Evolutionary conservation across 2,113 vertebrate species (phyloP), one percentile per base, ranked within the genome.

Genomic region (Passer domesticus): DNA sequence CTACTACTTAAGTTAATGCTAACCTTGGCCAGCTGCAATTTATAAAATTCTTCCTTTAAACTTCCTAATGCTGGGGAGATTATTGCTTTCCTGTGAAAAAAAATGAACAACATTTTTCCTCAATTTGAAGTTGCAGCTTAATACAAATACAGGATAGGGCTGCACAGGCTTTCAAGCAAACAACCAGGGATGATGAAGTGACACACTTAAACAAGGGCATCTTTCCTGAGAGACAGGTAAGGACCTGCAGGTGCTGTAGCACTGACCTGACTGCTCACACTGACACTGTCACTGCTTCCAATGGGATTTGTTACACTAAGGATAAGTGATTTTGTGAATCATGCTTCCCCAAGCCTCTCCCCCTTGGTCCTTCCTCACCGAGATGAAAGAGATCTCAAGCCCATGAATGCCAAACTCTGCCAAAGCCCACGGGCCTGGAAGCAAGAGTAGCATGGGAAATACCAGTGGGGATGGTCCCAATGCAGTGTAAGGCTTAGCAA

Each of bases 181-280:
- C 22, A 58, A 35, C 2, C 16, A 55, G 35, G 22, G 35, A n/a
- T 25, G 66, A 87, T 23, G 23, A 89, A 60, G 18, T 10, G 31
- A 33, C 22, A 63, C 47, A 43, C 8, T 64, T 82, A 37, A 88
- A 70, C 5, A 41, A 33, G 24, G 18, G 7, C 20, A 82, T 39
- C 22, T 82, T 75, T 64, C 28, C 79, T 8, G 27, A 56, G 74
- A 52, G 68, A 24, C 19, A 66, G 49, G 10, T 16, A 52, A 28
- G 21, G 12, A 18, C 0, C 0, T 0, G 18, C 2, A 13, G 62
- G 27, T 52, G 52, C 44, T 81, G 76, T 18, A 81, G 56, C 15
- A 10, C 60, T n/a, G 73, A 77, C 44, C 44, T 78, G 24, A 6
- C 46, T 59, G 56, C 27, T 37, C 50, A 20, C 11, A 19, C 12